Evolutionary conservation across 2,113 vertebrate genomes (phyloP).

Genomic region (Myanophis thanlyinensis): DNA sequence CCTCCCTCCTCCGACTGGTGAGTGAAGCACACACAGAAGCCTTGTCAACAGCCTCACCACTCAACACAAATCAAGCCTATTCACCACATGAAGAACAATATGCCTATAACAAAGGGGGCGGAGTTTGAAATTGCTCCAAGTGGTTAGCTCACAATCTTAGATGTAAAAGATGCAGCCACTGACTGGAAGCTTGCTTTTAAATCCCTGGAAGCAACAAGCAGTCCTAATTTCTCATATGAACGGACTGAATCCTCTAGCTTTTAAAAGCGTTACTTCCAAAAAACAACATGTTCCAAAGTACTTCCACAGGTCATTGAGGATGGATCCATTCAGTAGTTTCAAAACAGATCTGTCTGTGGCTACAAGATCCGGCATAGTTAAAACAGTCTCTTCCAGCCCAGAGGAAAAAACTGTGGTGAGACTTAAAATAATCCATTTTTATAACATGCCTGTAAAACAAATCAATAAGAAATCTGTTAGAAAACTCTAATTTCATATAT

Average conservation of each 20-base stretch:
- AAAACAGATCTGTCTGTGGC: neutral
- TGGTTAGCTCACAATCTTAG: neutral
- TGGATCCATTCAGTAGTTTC: neutral
- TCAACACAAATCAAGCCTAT: neutral
- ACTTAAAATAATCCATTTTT: neutral
- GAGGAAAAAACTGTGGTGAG: neutral
- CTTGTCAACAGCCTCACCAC: neutral
- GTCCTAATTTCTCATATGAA: neutral
- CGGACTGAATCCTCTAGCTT: neutral
- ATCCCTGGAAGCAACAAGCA: neutral
- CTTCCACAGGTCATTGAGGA: neutral
- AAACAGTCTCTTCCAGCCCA: neutral
- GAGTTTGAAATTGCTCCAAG: neutral
- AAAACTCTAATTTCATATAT: neutral
- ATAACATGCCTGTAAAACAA: neutral
- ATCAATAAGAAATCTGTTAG: neutral
- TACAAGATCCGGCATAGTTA: neutral
- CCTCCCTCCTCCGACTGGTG: neutral
- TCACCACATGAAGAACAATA: neutral
- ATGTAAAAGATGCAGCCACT: neutral
- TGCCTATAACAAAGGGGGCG: neutral
- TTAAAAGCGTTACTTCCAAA: neutral
- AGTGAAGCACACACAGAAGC: neutral
- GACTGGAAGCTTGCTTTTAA: neutral
- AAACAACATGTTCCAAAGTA: neutral